These are phyloP conservation scores for Morpho deidamia DNA, from an alignment of 2,888 invertebrate species.

Conservation along the genomic window DNA sequence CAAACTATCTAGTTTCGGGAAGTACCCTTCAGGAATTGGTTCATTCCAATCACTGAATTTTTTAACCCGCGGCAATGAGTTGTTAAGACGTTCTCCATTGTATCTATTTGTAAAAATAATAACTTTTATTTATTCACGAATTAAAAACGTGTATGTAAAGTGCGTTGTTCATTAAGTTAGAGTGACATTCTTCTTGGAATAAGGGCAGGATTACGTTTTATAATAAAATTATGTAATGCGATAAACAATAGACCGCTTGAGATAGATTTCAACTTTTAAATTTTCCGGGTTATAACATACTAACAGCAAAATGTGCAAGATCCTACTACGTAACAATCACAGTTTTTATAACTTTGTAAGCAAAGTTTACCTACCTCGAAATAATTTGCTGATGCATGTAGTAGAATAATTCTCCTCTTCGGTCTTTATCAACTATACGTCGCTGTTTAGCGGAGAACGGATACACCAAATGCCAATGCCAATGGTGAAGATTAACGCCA, in stretches of 20 bases:
- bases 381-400: slow-evolving; percentile 84
- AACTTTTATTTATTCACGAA: too few species aligned
- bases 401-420: slow-evolving; percentile 88
- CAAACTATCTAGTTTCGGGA: slow-evolving; percentile 87
- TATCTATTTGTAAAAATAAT: slow-evolving; percentile 63
- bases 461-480: slow-evolving; percentile 91
- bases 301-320: too few species aligned
- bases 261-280: too few species aligned
- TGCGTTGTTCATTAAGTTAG: too few species aligned
- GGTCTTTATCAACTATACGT: slow-evolving; percentile 84
- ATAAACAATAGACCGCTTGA: too few species aligned
- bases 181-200: too few species aligned
- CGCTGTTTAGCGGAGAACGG: slow-evolving; percentile 78
- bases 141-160: too few species aligned
- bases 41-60: slow-evolving; percentile 83
- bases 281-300: too few species aligned
- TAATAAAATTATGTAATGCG: too few species aligned
- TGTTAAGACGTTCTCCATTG: slow-evolving; percentile 87
- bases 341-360: too few species aligned
- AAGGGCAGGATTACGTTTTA: too few species aligned
- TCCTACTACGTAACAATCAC: too few species aligned
- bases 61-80: slow-evolving; percentile 80
- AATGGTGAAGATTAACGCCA: slow-evolving; percentile 88
- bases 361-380: slow-evolving; percentile 47
- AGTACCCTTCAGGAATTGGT: slow-evolving; percentile 87